Percentiles rank a stretch among this genome's conserved stretches.
Evolutionary conservation across 2,888 invertebrate species (phyloP).

Genomic region (Lasioglossum pauxillum): DNA sequence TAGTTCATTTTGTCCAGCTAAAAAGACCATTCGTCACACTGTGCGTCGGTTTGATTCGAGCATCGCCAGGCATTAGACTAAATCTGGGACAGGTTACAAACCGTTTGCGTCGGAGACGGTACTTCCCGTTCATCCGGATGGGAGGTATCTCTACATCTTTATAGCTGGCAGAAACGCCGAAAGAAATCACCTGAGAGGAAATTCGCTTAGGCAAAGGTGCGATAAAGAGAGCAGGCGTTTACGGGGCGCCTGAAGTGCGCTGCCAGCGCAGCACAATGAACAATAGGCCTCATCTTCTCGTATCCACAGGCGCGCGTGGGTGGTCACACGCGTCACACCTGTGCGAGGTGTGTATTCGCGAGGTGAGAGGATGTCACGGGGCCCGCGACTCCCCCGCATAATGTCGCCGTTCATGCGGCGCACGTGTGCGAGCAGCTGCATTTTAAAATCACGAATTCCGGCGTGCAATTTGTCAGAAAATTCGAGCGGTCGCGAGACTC

Average conservation of each 20-base stretch:
- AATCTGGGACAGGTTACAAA: neutral
- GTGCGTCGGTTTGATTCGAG: neutral
- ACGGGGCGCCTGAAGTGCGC: slow-evolving; percentile 42
- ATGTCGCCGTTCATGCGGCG: slow-evolving; percentile 74
- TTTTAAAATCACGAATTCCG: slow-evolving; percentile 78
- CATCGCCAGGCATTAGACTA: neutral
- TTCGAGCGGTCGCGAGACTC: slow-evolving; percentile 42
- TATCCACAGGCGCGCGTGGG: slow-evolving; percentile 26
- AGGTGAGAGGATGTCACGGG: slow-evolving; percentile 17
- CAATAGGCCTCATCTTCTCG: slow-evolving; percentile 61
- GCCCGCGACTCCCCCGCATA: slow-evolving; percentile 49
- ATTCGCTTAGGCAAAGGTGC: slow-evolving; percentile 62
- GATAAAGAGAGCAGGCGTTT: slow-evolving; percentile 40
- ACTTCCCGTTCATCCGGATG: neutral
- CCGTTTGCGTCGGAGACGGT: neutral
- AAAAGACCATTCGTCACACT: too few relatives aligned
- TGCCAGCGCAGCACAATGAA: slow-evolving; percentile 63
- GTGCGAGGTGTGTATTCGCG: slow-evolving; percentile 2
- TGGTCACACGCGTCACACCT: slow-evolving; percentile 1
- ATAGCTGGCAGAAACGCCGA: slow-evolving; percentile 16
- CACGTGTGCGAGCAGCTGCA: slow-evolving; percentile 78
- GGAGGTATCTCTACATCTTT: slow-evolving; percentile 26
- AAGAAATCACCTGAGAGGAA: slow-evolving; percentile 61
- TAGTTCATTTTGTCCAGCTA: too few relatives aligned
- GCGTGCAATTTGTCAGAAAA: slow-evolving; percentile 67